These are phyloP conservation scores for Globodera rostochiensis DNA, from an alignment of 1,140 invertebrate genomes.

Conservation along the genomic window DNA sequence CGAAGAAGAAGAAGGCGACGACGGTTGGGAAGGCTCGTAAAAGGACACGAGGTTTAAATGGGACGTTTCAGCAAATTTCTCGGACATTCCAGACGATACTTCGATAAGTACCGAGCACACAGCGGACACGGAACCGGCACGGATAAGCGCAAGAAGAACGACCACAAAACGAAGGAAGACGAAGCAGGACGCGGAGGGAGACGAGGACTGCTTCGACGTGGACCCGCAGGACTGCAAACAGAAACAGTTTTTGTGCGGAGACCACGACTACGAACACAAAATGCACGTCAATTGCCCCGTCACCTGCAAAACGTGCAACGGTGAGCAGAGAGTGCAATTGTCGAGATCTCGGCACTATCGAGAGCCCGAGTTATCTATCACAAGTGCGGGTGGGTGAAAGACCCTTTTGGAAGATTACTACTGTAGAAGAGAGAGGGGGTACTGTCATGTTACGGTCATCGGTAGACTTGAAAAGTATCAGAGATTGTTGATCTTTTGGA, in stretches of 20 bases:
- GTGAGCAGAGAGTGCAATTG: background rate
- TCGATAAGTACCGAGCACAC: background rate
- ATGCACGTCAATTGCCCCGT: background rate
- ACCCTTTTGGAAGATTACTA: no score
- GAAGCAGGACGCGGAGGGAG: background rate
- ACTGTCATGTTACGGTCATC: no score
- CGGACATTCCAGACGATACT: background rate
- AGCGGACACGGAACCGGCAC: background rate
- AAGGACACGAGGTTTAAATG: background rate
- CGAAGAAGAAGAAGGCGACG: background rate
- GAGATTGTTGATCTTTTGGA: no score
- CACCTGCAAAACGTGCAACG: background rate
- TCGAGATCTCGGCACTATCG: no score
- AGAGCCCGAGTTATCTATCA: no score
- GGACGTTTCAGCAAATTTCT: background rate
- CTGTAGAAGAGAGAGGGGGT: no score
- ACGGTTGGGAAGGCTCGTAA: slow-evolving; percentile 2
- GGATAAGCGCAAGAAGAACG: no score
- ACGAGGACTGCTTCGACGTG: background rate
- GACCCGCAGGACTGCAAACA: background rate
- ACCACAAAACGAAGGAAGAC: no score
- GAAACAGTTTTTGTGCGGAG: background rate
- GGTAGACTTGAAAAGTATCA: no score
- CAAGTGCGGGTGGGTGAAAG: no score
- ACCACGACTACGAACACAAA: background rate